phyloP scores from a whole-genome alignment of 2,888 invertebrate species.

The Ophonus ardosiacus region DNA sequence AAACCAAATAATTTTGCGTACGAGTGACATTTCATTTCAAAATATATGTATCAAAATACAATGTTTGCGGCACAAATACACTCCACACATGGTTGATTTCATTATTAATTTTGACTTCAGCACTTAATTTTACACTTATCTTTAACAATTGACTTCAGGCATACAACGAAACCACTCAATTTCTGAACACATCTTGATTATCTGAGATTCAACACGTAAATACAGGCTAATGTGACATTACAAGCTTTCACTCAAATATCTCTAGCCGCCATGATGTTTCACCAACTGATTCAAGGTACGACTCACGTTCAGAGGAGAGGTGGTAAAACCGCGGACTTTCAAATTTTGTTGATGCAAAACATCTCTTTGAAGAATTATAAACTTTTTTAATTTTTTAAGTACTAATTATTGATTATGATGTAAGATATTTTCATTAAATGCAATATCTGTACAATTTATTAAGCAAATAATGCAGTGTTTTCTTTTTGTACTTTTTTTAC shows the following conservation, averaged over 20 bases:
- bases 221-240: conserved; percentile 70
- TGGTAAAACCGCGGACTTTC: conserved; percentile 38
- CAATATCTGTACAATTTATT: no score
- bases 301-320: conserved; percentile 31
- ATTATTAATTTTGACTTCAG: conserved; percentile 45
- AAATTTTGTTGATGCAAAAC: background rate
- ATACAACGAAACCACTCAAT: conserved; percentile 52
- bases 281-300: conserved; percentile 33
- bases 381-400: no score
- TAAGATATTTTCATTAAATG: no score
- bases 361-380: background rate
- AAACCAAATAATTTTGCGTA: conserved; percentile 47
- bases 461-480: no score
- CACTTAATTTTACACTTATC: conserved; percentile 53
- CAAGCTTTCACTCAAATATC: conserved; percentile 72
- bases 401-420: no score
- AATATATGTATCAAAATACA: conserved; percentile 57
- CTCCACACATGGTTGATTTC: conserved; percentile 63
- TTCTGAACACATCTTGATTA: conserved; percentile 63
- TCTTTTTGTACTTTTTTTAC: no score
- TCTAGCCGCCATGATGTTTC: conserved; percentile 66
- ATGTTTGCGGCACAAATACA: conserved; percentile 63
- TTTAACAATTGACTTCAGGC: conserved; percentile 52
- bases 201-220: conserved; percentile 71
- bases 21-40: conserved; percentile 61